Percentiles rank a stretch among this genome's conserved stretches.
phyloP scores from a whole-genome alignment of 2,888 invertebrate species.

The Desoria tigrina region DNA sequence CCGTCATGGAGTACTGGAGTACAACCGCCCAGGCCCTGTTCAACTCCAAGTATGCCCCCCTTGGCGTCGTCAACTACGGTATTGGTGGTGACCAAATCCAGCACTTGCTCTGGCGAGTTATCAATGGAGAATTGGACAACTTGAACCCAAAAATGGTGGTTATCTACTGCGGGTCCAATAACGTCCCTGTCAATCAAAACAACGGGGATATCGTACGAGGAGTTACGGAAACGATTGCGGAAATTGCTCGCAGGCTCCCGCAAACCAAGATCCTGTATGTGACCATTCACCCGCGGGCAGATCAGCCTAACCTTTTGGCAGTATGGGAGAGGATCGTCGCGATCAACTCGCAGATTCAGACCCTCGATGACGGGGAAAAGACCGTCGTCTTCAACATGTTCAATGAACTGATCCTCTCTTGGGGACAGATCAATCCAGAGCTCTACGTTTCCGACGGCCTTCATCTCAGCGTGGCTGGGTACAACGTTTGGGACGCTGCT shows the following conservation, averaged over 20 bases:
- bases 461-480: constrained; percentile 32
- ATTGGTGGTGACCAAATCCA: background rate
- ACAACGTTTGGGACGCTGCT: constrained; percentile 28
- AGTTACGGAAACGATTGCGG: constrained; percentile 11
- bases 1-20: constrained; percentile 32
- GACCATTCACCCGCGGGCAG: constrained; percentile 23
- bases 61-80: constrained; percentile 2
- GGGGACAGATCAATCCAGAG: constrained; percentile 26
- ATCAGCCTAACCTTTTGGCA: constrained; percentile 11
- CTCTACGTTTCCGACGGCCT: constrained; percentile 33
- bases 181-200: constrained; percentile 67
- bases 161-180: background rate
- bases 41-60: constrained; percentile 56
- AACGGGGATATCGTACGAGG: constrained; percentile 29
- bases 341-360: constrained; percentile 6
- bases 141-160: constrained; percentile 4
- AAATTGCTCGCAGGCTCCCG: constrained; percentile 16
- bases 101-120: background rate
- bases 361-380: background rate
- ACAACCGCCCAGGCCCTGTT: constrained; percentile 14
- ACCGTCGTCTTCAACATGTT: constrained; percentile 20
- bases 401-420: background rate
- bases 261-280: constrained; percentile 14
- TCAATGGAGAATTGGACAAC: background rate
- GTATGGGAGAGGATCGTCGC: constrained; percentile 7